Evolutionary conservation across 2,888 invertebrate species (phyloP), one percentile per base, ranked within the genome.

Genomic region (Eupithecia abbreviata): DNA sequence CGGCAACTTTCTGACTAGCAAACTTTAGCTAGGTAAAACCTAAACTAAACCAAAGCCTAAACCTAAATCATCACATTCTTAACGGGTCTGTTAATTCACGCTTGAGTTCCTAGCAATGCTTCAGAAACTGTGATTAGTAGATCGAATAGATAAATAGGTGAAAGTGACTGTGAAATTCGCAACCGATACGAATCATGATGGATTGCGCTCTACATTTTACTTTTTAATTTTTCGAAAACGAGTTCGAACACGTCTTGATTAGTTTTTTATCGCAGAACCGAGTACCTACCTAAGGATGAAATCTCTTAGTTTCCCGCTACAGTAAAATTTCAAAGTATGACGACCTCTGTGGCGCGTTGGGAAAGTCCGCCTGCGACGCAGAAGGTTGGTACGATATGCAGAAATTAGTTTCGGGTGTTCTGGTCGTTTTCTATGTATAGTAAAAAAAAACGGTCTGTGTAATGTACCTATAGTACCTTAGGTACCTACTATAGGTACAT

Each of bases 101-200:
- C 62, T 66, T 66, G 42, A 66, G 15, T 7, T 62, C 62, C 15
- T 15, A 65, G 42, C 42, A 47, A 43, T 42, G 68, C 43, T 18
- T 10, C 47, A 68, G 43, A 43, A 43, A 18, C 68, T 43, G 6
- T 18, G 68, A 68, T 68, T 47, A 68, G 43, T 47, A 69, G 43
- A 43, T 69, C 43, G 47, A 66, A 18, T 55, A 73, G 51, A 49
- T 58, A 74, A 71, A 49, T 43, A 47, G 47, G 75, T 72, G 75
- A 75, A 75, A 72, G 75, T 75, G n/a, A 49, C 47, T 65, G n/a
- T 49, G 62, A 41, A 72, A 75, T 72, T 72, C 49, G 71, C 72
- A 13, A 75, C 42, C 30, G 71, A 71, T 75, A 45, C 12, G 4
- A 55, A 71, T 75, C 74, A 51, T 75, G 75, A 75, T 75, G 43